Evolutionary conservation across 2,113 vertebrate species (phyloP).

Genomic region (Oncorhynchus kisutch): DNA sequence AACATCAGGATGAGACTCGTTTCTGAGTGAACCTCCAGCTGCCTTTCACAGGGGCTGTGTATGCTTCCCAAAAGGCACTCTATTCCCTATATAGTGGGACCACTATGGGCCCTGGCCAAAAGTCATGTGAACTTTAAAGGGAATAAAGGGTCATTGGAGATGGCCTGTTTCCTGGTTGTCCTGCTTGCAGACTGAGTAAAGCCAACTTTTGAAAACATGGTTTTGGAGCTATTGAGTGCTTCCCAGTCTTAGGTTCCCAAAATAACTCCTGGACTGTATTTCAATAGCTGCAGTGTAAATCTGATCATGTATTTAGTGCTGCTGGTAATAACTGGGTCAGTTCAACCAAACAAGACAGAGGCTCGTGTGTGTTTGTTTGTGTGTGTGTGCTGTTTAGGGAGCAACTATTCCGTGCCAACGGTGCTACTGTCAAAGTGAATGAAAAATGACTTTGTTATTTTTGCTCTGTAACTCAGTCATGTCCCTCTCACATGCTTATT

Average conservation of each 20-base stretch:
- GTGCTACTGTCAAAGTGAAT: no score
- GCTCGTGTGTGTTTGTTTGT: not conserved
- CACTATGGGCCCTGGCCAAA: no score
- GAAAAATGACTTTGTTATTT: not conserved
- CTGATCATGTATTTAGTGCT: slow-evolving; percentile 11
- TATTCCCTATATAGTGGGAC: not conserved
- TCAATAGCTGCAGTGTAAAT: slow-evolving; percentile 20
- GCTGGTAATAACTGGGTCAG: slow-evolving; percentile 26
- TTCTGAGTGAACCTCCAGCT: not conserved
- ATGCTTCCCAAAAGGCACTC: no score
- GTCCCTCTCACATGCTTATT: not conserved
- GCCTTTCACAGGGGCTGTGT: not conserved
- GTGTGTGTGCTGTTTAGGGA: not conserved
- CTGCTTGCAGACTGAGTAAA: not conserved
- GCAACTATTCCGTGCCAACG: no score
- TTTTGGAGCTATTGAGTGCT: not conserved
- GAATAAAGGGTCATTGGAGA: no score
- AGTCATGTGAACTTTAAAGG: no score
- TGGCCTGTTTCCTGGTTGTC: not conserved
- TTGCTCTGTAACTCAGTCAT: not conserved
- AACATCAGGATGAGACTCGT: not conserved
- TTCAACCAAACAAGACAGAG: not conserved
- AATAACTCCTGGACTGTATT: slow-evolving; percentile 1
- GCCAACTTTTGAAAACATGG: slow-evolving; percentile 32
- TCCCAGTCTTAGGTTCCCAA: slow-evolving; percentile 22